phyloP scores from a whole-genome alignment of 1,140 invertebrate genomes.

The Pogonomyrmex barbatus region DNA sequence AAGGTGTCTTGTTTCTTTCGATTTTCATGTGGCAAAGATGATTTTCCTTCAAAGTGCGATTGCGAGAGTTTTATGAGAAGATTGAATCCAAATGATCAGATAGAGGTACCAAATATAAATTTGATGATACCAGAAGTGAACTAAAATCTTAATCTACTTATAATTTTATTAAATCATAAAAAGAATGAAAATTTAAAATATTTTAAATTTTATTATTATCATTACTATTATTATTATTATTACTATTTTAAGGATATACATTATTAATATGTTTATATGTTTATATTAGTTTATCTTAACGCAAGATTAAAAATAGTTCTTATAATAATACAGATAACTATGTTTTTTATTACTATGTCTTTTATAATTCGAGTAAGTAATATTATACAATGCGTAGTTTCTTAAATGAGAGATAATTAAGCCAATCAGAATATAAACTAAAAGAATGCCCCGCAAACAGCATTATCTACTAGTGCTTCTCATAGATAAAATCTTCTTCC shows the following conservation, averaged over 20 bases:
- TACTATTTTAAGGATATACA: neutral
- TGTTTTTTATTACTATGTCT: neutral
- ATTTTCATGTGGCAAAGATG: neutral
- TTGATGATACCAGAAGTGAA: neutral
- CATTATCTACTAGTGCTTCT: neutral
- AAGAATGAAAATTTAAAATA: neutral
- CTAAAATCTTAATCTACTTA: neutral
- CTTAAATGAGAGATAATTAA: neutral
- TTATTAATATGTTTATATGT: neutral
- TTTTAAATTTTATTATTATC: neutral
- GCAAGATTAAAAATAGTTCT: neutral
- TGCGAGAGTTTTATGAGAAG: neutral
- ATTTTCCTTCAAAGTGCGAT: neutral
- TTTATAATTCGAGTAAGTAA: neutral
- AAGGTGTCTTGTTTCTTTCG: slow-evolving; percentile 22
- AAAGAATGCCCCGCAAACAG: neutral
- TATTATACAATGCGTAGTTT: neutral
- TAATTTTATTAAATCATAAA: neutral
- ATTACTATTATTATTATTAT: slow-evolving; percentile 7
- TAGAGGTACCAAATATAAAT: neutral
- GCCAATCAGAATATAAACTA: neutral
- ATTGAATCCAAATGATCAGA: neutral
- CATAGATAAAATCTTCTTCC: neutral
- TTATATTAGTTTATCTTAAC: neutral
- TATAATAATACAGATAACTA: neutral